A percentile compares a stretch with the other conserved stretches of the same genome.
Conservation (phyloP, 2,113 vertebrate species). For the Oreochromis niloticus region DNA sequence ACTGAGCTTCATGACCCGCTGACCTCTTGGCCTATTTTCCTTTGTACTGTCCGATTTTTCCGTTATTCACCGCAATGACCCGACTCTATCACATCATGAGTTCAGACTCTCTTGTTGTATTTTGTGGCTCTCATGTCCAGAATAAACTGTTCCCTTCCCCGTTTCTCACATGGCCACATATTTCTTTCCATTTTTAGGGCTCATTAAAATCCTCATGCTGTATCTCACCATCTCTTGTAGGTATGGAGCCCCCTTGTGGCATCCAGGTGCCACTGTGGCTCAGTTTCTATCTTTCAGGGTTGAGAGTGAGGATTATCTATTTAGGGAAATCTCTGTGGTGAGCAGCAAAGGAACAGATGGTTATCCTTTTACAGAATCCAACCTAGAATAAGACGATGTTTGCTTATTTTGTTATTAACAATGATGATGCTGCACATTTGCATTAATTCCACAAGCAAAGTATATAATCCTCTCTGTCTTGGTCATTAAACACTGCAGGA, state of each 20-base stretch:
- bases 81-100: neutral
- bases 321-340: slow-evolving; percentile 37
- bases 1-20: neutral
- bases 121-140: neutral
- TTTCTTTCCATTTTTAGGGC: neutral
- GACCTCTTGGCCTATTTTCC: slow-evolving; percentile 27
- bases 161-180: neutral
- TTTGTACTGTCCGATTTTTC: neutral
- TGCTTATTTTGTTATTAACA: neutral
- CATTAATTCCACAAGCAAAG: neutral
- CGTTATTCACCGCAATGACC: neutral
- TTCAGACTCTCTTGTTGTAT: neutral
- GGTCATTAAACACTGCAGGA: neutral
- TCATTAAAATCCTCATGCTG: neutral
- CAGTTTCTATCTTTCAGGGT: neutral
- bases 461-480: neutral
- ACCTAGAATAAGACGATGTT: slow-evolving; percentile 24
- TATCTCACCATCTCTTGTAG: neutral
- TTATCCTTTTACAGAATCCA: slow-evolving; percentile 69
- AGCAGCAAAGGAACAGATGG: slow-evolving; percentile 61
- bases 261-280: slow-evolving; percentile 2
- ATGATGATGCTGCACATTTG: slow-evolving; percentile 33
- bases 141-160: neutral
- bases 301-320: slow-evolving; percentile 47
- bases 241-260: slow-evolving; percentile 55